Conservation (phyloP, 2,888 invertebrate species). For the Lepidochrysops patricia region DNA sequence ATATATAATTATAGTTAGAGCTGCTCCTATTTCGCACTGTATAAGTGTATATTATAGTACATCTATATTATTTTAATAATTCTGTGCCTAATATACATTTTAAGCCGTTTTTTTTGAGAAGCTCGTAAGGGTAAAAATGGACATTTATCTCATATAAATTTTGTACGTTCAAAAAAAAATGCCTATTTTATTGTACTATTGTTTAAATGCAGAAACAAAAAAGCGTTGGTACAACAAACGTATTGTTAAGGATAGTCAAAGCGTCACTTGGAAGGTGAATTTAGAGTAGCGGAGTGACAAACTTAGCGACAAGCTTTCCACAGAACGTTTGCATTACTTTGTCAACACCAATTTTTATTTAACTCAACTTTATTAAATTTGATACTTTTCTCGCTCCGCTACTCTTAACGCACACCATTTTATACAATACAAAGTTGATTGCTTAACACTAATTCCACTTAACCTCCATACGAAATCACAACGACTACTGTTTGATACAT, state of each 20-base stretch:
- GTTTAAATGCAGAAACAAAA: slow-evolving; percentile 15
- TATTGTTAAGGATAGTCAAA: slow-evolving; percentile 3
- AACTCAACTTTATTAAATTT: background rate
- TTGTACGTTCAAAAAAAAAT: slow-evolving; percentile 29
- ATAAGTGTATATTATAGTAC: slow-evolving; percentile 65
- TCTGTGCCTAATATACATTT: slow-evolving; percentile 70
- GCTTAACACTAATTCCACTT: slow-evolving; percentile 29
- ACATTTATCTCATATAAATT: slow-evolving; percentile 33
- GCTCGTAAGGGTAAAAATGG: slow-evolving; percentile 60
- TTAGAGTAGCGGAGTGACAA: slow-evolving; percentile 10
- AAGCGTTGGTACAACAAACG: background rate
- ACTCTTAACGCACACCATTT: slow-evolving; percentile 31
- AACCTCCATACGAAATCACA: slow-evolving; percentile 56
- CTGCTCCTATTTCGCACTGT: slow-evolving; percentile 60
- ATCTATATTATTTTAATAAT: slow-evolving; percentile 57
- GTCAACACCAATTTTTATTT: background rate
- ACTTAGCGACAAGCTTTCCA: background rate
- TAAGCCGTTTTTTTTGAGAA: slow-evolving; percentile 65
- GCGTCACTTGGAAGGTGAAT: slow-evolving; percentile 11
- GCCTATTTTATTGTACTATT: slow-evolving; percentile 37
- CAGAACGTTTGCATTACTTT: background rate
- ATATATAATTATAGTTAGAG: slow-evolving; percentile 57
- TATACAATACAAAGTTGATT: slow-evolving; percentile 49
- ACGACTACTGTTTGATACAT: slow-evolving; percentile 57
- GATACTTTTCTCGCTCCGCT: background rate